phyloP scores from a whole-genome alignment of 2,888 invertebrate species.

The Brassicogethes aeneus region DNA sequence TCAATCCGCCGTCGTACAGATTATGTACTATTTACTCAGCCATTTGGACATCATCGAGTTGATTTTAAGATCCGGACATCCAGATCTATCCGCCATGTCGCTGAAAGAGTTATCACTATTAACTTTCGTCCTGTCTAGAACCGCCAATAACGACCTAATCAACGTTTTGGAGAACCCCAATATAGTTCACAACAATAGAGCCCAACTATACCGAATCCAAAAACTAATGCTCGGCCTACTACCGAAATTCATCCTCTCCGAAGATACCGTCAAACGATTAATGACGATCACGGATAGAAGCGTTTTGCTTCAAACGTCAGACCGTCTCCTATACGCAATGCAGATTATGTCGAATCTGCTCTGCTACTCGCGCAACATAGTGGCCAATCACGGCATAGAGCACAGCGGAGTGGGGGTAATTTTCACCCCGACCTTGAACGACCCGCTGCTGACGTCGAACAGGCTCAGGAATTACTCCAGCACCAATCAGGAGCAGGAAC shows the following conservation, averaged over 20 bases:
- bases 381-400: conserved; percentile 48
- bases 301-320: conserved; percentile 33
- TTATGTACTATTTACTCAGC: conserved; percentile 69
- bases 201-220: conserved; percentile 59
- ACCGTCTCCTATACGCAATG: conserved; percentile 40
- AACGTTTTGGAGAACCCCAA: conserved; percentile 33
- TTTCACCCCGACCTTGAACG: conserved; percentile 45
- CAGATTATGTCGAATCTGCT: conserved; percentile 66
- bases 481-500: conserved; percentile 33
- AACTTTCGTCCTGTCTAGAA: conserved; percentile 44
- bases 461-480: conserved; percentile 17
- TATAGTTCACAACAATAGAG: conserved; percentile 44
- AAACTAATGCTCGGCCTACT: conserved; percentile 67
- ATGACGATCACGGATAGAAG: conserved; percentile 26
- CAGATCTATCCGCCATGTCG: conserved; percentile 54
- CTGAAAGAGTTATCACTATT: conserved; percentile 68
- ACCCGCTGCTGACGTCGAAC: conserved; percentile 29
- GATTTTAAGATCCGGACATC: conserved; percentile 61
- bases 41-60: conserved; percentile 76
- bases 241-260: conserved; percentile 52
- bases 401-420: conserved; percentile 46
- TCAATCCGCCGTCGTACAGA: conserved; percentile 71
- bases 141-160: conserved; percentile 34
- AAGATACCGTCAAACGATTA: conserved; percentile 34
- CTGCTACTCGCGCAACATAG: conserved; percentile 59